Conservation (phyloP, 2,113 vertebrate genomes). For the Pardalotus punctatus region DNA sequence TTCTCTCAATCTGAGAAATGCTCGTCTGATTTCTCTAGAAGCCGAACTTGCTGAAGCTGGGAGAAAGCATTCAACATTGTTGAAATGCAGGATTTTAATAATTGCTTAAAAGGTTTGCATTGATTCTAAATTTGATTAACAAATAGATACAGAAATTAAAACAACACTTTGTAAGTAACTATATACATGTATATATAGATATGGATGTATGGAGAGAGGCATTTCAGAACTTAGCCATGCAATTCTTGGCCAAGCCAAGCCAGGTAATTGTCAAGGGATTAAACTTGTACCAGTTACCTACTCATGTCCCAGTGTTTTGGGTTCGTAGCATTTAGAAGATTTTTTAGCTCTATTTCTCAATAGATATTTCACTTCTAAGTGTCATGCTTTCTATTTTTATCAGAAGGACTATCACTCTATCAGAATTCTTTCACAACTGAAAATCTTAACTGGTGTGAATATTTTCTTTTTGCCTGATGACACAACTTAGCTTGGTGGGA, state of each 20-base stretch:
- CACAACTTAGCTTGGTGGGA: neutral
- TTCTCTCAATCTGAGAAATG: neutral
- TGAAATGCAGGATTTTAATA: neutral
- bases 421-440: conserved; percentile 40
- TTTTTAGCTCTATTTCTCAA: conserved; percentile 12
- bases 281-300: neutral
- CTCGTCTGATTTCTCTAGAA: neutral
- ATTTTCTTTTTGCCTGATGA: conserved; percentile 44
- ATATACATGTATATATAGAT: neutral
- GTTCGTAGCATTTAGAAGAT: neutral
- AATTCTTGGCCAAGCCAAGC: neutral
- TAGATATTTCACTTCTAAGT: conserved; percentile 36
- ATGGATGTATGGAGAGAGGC: neutral
- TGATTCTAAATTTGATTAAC: neutral
- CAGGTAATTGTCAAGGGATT: neutral
- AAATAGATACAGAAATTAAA: neutral
- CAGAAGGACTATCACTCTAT: conserved; percentile 28
- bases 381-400: conserved; percentile 45
- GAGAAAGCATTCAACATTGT: neutral
- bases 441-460: conserved; percentile 32
- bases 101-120: neutral
- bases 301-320: neutral
- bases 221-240: neutral
- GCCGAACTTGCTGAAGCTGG: neutral
- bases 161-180: neutral